Percentiles rank a stretch among this genome's conserved stretches.
These are phyloP conservation scores for Uropetala carovei DNA, from an alignment of 2,888 invertebrate genomes.

Conservation along the genomic window DNA sequence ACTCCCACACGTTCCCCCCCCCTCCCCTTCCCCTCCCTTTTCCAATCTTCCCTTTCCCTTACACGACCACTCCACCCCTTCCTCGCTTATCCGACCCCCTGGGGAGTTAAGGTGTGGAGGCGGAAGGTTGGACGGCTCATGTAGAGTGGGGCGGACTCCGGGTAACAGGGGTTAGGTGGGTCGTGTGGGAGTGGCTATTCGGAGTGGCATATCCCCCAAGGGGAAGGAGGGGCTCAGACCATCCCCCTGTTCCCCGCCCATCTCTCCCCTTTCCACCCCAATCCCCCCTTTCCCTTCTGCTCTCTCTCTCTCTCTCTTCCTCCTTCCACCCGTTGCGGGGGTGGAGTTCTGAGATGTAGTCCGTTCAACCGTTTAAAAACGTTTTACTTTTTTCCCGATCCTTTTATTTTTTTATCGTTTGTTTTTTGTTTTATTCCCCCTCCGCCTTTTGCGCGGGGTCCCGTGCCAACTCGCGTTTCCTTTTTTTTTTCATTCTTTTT, in stretches of 20 bases:
- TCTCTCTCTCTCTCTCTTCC: neutral
- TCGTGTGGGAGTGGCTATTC: conserved; percentile 53
- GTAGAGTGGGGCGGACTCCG: neutral
- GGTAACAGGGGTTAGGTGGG: conserved; percentile 16
- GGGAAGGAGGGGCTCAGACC: conserved; percentile 30
- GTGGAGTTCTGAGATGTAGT: conserved; percentile 8
- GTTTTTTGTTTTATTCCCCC: neutral
- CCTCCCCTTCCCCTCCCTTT: neutral
- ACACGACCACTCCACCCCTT: neutral
- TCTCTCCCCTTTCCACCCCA: neutral
- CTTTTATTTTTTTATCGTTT: neutral
- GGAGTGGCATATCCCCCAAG: conserved; percentile 46
- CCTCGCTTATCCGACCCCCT: conserved; percentile 11
- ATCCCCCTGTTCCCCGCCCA: neutral
- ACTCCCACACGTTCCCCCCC: neutral
- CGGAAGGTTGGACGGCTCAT: neutral
- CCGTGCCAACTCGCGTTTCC: too few relatives aligned
- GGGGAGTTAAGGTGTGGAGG: conserved; percentile 38
- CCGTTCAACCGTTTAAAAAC: neutral
- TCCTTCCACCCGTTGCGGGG: neutral
- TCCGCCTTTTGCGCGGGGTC: neutral
- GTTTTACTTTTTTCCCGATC: too few relatives aligned
- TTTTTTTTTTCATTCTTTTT: too few relatives aligned
- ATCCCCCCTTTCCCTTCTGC: neutral
- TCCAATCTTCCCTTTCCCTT: neutral